Base-by-base conservation (phyloP, 2,113 vertebrate genomes). In the Crotalus helleri region DNA sequence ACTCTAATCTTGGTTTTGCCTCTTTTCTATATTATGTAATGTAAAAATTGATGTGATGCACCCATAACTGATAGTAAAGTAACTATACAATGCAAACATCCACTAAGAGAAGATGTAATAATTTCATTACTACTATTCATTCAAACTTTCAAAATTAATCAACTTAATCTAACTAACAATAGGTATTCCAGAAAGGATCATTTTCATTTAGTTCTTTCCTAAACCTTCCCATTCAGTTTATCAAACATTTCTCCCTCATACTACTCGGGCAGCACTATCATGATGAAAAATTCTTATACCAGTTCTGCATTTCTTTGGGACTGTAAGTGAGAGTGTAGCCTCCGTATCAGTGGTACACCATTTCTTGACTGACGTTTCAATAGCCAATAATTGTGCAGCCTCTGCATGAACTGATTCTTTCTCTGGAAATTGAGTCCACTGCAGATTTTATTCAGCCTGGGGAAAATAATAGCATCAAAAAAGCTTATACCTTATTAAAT, bases 331-430 rank as follows among this genome's bases (percentile, higher is more conserved):
- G 98, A 98, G 96, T 99, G 99, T 91, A 99, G 97, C 91, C 98
- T 98, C 5, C 99, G 98, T 94, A 99, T 98, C 90, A 99, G 98
- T 13, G 99, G 99, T 64, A 99, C 98, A 11, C 99, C 99, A 0
- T 99, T 99, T 96, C 99, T 98, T 0, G 99, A 98, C 97, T 99
- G 99, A 11, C 99, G 98, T 95, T 99, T 99, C 96, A 99, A 96
- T 92, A 99, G 97, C 99, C 99, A 99, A 96, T 99, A 99, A 96
- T 95, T 99, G 96, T 99, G 99, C 89, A 99, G 98, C 95, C 99
- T 97, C 95, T 99, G 99, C 98, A 99, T 99, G 97, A 99, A 99
- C 96, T 99, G 98, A 96, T 97, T 99, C 97, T 99, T 99, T 97
- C 97, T 99, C 97, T 99, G 99, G 94, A 99, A 95, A 91, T 98